These are phyloP conservation scores for Bubo scandiacus DNA, from an alignment of 2,113 vertebrate species.

Conservation along the genomic window DNA sequence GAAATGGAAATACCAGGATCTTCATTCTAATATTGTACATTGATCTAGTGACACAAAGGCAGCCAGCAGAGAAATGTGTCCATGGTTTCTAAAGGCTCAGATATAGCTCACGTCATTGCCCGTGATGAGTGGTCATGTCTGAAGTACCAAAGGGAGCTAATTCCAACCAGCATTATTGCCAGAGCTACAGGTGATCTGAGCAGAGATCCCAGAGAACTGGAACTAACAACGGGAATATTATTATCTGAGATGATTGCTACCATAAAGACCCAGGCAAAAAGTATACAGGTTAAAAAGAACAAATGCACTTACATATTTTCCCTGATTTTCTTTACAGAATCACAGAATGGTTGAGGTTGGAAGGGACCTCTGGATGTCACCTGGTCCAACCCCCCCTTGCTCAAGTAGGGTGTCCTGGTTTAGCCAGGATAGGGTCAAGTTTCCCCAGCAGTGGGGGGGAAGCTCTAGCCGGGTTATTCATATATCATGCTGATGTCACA, in stretches of 20 bases:
- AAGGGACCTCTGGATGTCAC: not conserved
- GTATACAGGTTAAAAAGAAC: not conserved
- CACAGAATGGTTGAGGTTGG: not conserved
- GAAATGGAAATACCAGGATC: not conserved
- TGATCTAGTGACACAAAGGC: not conserved
- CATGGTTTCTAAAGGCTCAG: not conserved
- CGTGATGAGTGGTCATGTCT: not conserved
- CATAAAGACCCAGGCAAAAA: not conserved
- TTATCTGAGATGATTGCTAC: not conserved
- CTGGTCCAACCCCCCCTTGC: not conserved
- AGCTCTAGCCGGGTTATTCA: too few relatives aligned
- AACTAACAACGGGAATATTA: not conserved
- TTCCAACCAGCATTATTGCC: not conserved
- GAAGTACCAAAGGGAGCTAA: not conserved
- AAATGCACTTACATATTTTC: not conserved
- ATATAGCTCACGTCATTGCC: not conserved
- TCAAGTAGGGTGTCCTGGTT: not conserved
- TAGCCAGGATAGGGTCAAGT: too few relatives aligned
- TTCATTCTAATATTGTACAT: not conserved
- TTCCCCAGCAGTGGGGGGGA: too few relatives aligned
- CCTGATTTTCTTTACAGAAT: not conserved
- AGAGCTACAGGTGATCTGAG: not conserved
- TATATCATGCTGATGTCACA: too few relatives aligned
- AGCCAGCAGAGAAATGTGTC: not conserved
- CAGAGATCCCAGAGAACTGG: not conserved